Conservation (phyloP, 1,140 invertebrate species). For the Drosophila parvula region DNA sequence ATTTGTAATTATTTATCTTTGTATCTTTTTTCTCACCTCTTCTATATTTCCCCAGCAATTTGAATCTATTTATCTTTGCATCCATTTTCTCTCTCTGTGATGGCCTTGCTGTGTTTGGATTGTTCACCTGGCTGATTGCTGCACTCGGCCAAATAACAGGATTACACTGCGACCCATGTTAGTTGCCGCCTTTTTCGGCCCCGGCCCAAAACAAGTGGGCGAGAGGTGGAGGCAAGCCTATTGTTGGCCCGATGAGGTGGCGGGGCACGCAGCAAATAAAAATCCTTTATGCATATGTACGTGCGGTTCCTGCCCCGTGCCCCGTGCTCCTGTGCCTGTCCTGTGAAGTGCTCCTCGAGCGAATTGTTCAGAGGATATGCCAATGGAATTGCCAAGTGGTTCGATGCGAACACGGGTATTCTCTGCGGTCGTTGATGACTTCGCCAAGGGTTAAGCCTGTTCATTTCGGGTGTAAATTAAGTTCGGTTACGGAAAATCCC, state of each 20-base stretch:
- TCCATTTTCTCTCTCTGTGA: background rate
- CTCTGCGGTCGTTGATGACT: slow-evolving; percentile 3
- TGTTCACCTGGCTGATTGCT: slow-evolving; percentile 67
- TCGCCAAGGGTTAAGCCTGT: slow-evolving; percentile 19
- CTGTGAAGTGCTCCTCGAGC: slow-evolving; percentile 44
- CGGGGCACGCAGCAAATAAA: slow-evolving; percentile 56
- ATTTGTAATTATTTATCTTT: too few species aligned
- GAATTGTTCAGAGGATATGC: slow-evolving; percentile 32
- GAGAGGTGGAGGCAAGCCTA: slow-evolving; percentile 9
- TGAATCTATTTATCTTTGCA: too few species aligned
- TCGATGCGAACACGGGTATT: slow-evolving; percentile 13
- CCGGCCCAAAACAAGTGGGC: slow-evolving; percentile 30
- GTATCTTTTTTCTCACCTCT: background rate
- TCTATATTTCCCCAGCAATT: too few species aligned
- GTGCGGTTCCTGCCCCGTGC: slow-evolving; percentile 46
- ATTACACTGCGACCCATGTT: slow-evolving; percentile 57
- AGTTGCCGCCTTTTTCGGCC: slow-evolving; percentile 44
- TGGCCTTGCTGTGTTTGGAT: slow-evolving; percentile 21
- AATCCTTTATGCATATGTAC: slow-evolving; percentile 63
- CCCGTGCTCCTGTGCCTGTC: slow-evolving; percentile 1
- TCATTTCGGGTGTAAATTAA: slow-evolving; percentile 17
- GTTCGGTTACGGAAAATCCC: background rate
- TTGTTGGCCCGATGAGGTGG: slow-evolving; percentile 32
- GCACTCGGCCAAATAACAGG: slow-evolving; percentile 71
- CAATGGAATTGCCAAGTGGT: slow-evolving; percentile 32